Conservation (phyloP, 2,797 vertebrate genomes). For the Falco novaeseelandiae region DNA sequence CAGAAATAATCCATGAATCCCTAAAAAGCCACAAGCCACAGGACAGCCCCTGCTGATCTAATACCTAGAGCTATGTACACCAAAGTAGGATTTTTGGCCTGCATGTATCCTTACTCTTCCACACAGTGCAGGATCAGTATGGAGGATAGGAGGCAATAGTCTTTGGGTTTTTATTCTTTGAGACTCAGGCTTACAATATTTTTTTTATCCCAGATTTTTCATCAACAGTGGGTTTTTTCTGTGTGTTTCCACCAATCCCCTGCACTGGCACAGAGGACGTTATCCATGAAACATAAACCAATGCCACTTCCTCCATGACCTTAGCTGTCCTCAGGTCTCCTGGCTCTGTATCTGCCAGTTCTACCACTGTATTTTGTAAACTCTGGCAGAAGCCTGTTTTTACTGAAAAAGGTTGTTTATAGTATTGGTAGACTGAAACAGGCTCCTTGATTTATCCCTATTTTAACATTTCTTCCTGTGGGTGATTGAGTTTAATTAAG, state of each 20-base stretch:
- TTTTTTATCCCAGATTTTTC: not conserved
- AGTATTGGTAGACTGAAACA: conserved; percentile 16
- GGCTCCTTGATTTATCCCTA: conserved; percentile 26
- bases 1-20: not conserved
- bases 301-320: not conserved
- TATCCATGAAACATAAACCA: not conserved
- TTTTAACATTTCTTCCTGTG: conserved; percentile 53
- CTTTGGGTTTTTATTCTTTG: not conserved
- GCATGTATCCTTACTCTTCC: not conserved
- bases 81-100: not conserved
- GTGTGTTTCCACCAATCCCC: not conserved
- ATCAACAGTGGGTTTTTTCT: not conserved
- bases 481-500: conserved; percentile 68
- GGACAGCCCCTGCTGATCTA: not conserved
- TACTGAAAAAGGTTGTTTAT: conserved; percentile 12
- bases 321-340: not conserved
- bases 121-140: not conserved
- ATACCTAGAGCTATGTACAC: not conserved
- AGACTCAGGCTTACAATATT: not conserved
- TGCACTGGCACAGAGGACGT: not conserved
- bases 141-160: not conserved
- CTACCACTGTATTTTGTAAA: not conserved
- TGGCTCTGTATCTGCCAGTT: not conserved
- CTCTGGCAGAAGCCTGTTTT: not conserved
- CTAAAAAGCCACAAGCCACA: not conserved